These are phyloP conservation scores for Hermaeophaga mercurialis DNA, from an alignment of 2,888 invertebrate species.

Conservation along the genomic window DNA sequence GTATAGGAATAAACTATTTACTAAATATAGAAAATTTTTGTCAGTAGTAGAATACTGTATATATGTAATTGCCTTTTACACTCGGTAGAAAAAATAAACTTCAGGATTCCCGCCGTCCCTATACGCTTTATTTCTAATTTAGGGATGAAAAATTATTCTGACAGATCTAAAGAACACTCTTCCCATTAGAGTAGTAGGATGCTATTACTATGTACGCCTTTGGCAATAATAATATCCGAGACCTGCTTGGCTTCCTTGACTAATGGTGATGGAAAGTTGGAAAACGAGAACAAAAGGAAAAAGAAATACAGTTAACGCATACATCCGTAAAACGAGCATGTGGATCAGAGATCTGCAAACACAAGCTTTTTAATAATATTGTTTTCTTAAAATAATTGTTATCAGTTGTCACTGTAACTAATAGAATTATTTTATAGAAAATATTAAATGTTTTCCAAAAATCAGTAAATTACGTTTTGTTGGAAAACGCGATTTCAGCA, in stretches of 20 bases:
- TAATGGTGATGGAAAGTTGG: conserved; percentile 16
- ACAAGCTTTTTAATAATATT: too few relatives aligned
- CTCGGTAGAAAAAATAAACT: too few relatives aligned
- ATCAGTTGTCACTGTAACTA: too few relatives aligned
- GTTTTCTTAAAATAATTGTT: too few relatives aligned
- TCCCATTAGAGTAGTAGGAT: conserved; percentile 4
- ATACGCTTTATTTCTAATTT: background rate
- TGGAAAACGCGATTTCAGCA: too few relatives aligned
- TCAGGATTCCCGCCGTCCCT: background rate
- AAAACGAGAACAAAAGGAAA: conserved; percentile 6
- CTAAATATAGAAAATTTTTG: too few relatives aligned
- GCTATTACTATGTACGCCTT: conserved; percentile 6
- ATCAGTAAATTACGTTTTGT: too few relatives aligned
- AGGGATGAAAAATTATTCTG: background rate
- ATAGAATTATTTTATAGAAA: too few relatives aligned
- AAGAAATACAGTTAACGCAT: conserved; percentile 12
- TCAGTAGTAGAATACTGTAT: too few relatives aligned
- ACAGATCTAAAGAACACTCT: background rate
- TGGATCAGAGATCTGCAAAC: background rate
- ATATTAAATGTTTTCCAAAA: too few relatives aligned
- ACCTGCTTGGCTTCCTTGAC: conserved; percentile 15
- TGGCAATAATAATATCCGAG: conserved; percentile 12
- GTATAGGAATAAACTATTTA: too few relatives aligned
- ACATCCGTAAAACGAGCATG: conserved; percentile 9
- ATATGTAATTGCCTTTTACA: too few relatives aligned